Percentiles rank a stretch among this genome's conserved stretches.
These are phyloP conservation scores for Peromyscus leucopus DNA, from an alignment of 2,113 vertebrate species.

Conservation along the genomic window DNA sequence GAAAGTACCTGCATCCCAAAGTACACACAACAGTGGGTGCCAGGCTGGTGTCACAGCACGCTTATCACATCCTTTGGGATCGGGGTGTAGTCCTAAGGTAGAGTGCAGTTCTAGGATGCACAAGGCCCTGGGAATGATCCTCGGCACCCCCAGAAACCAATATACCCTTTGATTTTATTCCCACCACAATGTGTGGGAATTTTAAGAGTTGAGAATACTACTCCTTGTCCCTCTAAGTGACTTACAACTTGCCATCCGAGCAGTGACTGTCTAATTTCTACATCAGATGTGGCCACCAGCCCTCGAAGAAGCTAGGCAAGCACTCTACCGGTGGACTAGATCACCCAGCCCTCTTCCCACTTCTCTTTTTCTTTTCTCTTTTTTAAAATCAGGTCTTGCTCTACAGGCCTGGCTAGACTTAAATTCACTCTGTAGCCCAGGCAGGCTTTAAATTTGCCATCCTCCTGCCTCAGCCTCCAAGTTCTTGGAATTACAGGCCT, in stretches of 20 bases:
- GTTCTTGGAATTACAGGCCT: background rate
- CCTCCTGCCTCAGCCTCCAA: background rate
- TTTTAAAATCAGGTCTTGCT: background rate
- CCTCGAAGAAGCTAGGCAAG: background rate
- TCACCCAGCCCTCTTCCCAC: background rate
- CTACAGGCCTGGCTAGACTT: background rate
- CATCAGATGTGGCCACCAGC: background rate
- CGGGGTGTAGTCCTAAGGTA: background rate
- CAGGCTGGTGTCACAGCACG: background rate
- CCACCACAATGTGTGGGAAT: background rate
- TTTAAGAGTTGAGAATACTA: slow-evolving; percentile 4
- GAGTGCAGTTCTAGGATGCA: background rate
- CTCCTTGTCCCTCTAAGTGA: background rate
- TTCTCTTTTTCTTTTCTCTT: background rate
- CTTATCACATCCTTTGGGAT: background rate
- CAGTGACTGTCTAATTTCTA: background rate
- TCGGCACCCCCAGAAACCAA: background rate
- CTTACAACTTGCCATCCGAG: background rate
- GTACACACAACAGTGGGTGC: background rate
- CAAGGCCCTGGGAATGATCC: background rate
- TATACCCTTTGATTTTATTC: background rate
- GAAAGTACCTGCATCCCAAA: background rate
- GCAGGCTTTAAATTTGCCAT: background rate
- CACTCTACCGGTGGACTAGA: background rate
- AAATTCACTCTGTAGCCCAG: background rate